A percentile compares a stretch with the other conserved stretches of the same genome.
phyloP scores from a whole-genome alignment of 2,797 vertebrate species.

The Rostrhamus sociabilis region DNA sequence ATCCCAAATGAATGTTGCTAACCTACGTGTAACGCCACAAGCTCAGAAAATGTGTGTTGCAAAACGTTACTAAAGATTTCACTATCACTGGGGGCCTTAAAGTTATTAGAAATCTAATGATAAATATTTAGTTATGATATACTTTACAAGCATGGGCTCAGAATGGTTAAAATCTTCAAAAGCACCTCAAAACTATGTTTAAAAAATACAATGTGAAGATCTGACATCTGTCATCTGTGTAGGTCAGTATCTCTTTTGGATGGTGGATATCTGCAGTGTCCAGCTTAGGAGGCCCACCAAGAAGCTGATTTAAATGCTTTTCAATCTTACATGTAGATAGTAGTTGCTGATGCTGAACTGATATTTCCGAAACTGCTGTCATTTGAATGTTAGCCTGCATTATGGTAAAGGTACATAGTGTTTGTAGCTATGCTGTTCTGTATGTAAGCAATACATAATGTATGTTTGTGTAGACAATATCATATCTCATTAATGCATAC shows the following conservation, averaged over 20 bases:
- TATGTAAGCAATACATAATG: neutral
- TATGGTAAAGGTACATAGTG: neutral
- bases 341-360: neutral
- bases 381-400: neutral
- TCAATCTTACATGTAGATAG: neutral
- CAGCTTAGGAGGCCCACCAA: neutral
- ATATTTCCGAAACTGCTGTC: neutral
- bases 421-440: neutral
- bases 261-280: neutral
- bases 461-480: neutral
- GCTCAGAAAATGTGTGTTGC: neutral
- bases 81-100: neutral
- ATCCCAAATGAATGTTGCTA: neutral
- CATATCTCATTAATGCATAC: neutral
- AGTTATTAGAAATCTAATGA: neutral
- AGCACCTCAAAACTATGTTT: neutral
- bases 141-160: neutral
- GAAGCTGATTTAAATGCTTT: neutral
- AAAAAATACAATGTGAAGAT: neutral
- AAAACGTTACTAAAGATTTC: neutral
- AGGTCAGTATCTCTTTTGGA: neutral
- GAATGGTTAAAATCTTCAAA: neutral
- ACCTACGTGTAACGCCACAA: neutral
- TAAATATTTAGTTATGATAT: neutral
- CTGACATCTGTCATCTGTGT: neutral